Evolutionary conservation across 2,113 vertebrate species (phyloP).

Genomic region (Prolemur simus): DNA sequence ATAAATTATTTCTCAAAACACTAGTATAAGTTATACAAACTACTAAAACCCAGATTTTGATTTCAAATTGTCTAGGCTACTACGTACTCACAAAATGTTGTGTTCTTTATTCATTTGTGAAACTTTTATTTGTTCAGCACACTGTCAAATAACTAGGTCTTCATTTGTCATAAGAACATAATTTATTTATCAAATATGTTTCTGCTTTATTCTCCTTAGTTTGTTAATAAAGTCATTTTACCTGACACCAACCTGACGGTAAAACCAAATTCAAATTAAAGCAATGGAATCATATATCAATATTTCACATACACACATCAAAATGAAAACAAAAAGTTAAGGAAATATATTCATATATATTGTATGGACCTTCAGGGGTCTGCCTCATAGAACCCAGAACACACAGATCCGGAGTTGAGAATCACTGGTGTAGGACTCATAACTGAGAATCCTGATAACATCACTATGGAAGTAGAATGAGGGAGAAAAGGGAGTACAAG

Average conservation of each 20-base stretch:
- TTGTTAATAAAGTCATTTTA: not conserved
- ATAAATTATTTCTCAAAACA: not conserved
- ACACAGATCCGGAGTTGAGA: not conserved
- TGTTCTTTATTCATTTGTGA: not conserved
- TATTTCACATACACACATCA: not conserved
- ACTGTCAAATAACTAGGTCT: not conserved
- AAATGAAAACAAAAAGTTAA: not conserved
- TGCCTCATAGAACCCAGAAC: not conserved
- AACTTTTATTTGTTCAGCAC: not conserved
- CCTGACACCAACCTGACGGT: not conserved
- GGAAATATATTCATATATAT: not conserved
- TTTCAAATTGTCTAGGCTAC: not conserved
- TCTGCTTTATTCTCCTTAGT: not conserved
- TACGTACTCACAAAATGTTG: not conserved
- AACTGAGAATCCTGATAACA: too few relatives aligned
- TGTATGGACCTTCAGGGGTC: not conserved
- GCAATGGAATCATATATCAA: not conserved
- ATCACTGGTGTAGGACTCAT: not conserved
- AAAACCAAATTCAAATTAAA: not conserved
- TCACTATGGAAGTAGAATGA: rapidly evolving
- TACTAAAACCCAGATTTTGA: not conserved
- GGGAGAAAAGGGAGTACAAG: rapidly evolving
- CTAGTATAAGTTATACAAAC: not conserved
- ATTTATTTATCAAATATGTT: not conserved
- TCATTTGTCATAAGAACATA: not conserved